phyloP scores from a whole-genome alignment of 2,888 invertebrate genomes.

The Xanthia togata region DNA sequence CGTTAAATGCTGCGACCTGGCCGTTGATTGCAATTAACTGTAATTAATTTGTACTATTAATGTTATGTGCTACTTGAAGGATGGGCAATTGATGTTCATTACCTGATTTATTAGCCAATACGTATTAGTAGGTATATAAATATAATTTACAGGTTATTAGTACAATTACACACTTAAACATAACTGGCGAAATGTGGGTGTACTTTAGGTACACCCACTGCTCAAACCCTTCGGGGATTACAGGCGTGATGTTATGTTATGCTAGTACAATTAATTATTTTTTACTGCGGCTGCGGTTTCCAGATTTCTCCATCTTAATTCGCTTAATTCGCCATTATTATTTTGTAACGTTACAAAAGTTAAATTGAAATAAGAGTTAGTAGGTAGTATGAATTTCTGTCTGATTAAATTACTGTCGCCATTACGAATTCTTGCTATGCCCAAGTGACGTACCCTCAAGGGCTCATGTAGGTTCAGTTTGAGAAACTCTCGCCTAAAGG shows the following conservation, averaged over 20 bases:
- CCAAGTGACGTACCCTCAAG: too few relatives aligned
- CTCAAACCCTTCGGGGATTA: too few relatives aligned
- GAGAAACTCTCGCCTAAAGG: neutral
- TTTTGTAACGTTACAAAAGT: neutral
- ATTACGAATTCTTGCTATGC: neutral
- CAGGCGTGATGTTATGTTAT: too few relatives aligned
- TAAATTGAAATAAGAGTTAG: neutral
- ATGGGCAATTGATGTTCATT: constrained; percentile 19
- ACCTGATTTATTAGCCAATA: constrained; percentile 25
- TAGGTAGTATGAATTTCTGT: too few relatives aligned
- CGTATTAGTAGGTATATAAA: neutral
- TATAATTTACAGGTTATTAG: neutral
- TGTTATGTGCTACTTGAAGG: constrained; percentile 31
- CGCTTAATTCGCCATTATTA: neutral
- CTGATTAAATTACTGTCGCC: neutral
- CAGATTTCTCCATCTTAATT: neutral
- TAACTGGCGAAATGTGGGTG: too few relatives aligned
- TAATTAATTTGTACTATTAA: constrained; percentile 54
- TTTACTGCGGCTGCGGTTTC: neutral
- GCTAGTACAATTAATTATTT: neutral
- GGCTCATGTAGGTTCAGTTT: neutral
- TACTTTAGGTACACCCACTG: too few relatives aligned
- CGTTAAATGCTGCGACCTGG: constrained; percentile 7
- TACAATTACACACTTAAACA: too few relatives aligned
- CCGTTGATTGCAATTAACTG: constrained; percentile 47